Evolutionary conservation across 2,797 vertebrate genomes (phyloP).

Genomic region (Bovichtus diacanthus): DNA sequence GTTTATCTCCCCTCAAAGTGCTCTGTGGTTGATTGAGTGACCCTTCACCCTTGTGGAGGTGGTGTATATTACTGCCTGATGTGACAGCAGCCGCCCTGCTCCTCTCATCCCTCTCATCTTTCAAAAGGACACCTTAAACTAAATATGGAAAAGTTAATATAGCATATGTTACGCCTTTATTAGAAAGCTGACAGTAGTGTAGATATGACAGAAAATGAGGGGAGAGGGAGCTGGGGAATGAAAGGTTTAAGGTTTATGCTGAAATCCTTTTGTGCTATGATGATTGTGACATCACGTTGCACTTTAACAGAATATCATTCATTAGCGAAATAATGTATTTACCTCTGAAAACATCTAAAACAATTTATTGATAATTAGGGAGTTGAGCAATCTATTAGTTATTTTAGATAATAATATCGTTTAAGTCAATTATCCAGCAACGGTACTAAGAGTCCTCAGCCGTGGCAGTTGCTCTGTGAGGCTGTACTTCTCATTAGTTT

Average conservation of each 20-base stretch:
- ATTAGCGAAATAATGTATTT: not conserved
- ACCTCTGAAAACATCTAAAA: not conserved
- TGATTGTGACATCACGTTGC: not conserved
- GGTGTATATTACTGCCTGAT: conserved; percentile 58
- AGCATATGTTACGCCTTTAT: not conserved
- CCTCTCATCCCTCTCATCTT: conserved; percentile 36
- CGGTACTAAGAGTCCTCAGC: not conserved
- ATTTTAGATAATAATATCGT: not conserved
- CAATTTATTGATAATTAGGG: not conserved
- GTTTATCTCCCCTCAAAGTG: conserved; percentile 69
- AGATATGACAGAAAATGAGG: conserved; percentile 10
- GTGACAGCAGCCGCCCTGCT: conserved; percentile 49
- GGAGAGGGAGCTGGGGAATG: not conserved
- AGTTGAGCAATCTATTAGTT: not conserved
- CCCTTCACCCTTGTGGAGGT: conserved; percentile 66
- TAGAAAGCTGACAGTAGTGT: not conserved
- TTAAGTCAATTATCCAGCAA: not conserved
- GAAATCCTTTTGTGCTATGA: not conserved
- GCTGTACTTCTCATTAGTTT: not conserved
- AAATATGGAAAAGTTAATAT: not conserved
- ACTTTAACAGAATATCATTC: not conserved
- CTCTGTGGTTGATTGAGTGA: conserved; percentile 70
- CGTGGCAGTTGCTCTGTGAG: not conserved
- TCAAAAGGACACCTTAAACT: conserved; percentile 19
- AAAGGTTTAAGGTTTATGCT: not conserved